Evolutionary conservation across 2,797 vertebrate genomes (phyloP).

Genomic region (Neosilurus hyrtlii): DNA sequence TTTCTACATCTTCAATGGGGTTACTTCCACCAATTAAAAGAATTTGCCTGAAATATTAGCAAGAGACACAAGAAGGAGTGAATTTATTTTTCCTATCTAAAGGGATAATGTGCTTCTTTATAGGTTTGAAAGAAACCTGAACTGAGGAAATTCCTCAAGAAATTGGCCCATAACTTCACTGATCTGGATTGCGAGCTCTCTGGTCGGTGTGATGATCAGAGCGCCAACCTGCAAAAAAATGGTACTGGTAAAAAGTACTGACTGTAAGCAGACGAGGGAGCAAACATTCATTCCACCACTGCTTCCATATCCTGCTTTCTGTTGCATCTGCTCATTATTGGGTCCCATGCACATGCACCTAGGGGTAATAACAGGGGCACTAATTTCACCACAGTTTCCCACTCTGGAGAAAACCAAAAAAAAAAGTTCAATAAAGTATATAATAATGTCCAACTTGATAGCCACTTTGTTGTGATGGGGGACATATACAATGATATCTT

Average conservation of each 20-base stretch:
- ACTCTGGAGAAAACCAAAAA: too few species aligned
- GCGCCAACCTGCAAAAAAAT: conserved; percentile 86
- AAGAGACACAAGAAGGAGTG: neutral
- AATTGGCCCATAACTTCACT: conserved; percentile 86
- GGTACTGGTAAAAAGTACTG: too few species aligned
- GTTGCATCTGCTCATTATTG: neutral
- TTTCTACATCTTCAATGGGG: conserved; percentile 89
- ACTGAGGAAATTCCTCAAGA: conserved; percentile 81
- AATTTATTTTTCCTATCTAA: neutral
- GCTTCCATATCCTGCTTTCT: neutral
- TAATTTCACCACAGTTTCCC: too few species aligned
- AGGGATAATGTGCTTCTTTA: neutral
- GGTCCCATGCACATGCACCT: neutral
- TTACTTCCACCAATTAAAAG: conserved; percentile 92
- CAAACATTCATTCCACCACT: neutral
- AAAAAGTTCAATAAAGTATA: too few species aligned
- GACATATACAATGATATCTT: too few species aligned
- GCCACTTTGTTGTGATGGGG: too few species aligned
- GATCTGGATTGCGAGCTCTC: conserved; percentile 92
- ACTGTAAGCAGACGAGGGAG: neutral
- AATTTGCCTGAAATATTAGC: conserved; percentile 79
- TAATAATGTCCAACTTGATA: too few species aligned
- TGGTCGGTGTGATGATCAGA: conserved; percentile 89
- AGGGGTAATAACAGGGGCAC: too few species aligned
- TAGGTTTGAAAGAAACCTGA: conserved; percentile 73